Evolutionary conservation across 2,888 invertebrate genomes (phyloP).

Genomic region (Zootermopsis nevadensis): DNA sequence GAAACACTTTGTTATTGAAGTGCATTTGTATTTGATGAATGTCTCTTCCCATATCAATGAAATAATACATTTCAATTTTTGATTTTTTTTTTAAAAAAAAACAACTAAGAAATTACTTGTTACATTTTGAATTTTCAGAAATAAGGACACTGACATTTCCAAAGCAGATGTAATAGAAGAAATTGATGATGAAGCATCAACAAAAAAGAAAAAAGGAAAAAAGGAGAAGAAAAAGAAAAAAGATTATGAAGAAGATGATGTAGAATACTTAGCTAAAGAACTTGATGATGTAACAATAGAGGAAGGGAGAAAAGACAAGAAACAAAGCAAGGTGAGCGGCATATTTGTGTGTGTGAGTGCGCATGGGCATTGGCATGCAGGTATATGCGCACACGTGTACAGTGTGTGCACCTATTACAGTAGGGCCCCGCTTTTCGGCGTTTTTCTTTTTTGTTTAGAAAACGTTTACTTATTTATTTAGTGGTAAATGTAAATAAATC

Average conservation of each 20-base stretch:
- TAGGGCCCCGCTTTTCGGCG: no score
- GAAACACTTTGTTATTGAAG: no score
- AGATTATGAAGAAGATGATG: slow-evolving; percentile 60
- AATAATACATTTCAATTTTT: no score
- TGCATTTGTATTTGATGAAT: no score
- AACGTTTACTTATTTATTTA: no score
- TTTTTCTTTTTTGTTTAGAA: no score
- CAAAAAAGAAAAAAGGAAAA: slow-evolving; percentile 61
- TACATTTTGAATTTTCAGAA: slow-evolving; percentile 28
- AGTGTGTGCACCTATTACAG: no score
- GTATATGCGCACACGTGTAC: not conserved
- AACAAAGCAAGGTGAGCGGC: slow-evolving; percentile 70
- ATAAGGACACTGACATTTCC: slow-evolving; percentile 67
- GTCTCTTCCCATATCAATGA: no score
- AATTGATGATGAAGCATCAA: slow-evolving; percentile 60
- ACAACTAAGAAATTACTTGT: no score
- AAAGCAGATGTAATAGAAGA: slow-evolving; percentile 58
- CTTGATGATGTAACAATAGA: slow-evolving; percentile 54
- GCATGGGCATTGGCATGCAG: not conserved
- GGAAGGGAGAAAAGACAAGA: slow-evolving; percentile 67
- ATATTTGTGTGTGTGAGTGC: no score
- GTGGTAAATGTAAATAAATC: no score
- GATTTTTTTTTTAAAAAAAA: no score
- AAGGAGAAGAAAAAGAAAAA: slow-evolving; percentile 62
- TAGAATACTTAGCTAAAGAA: slow-evolving; percentile 62